Percentiles rank a stretch among this genome's conserved stretches.
These are phyloP conservation scores for Apotomis betuletana DNA, from an alignment of 2,888 invertebrate genomes.

Conservation along the genomic window DNA sequence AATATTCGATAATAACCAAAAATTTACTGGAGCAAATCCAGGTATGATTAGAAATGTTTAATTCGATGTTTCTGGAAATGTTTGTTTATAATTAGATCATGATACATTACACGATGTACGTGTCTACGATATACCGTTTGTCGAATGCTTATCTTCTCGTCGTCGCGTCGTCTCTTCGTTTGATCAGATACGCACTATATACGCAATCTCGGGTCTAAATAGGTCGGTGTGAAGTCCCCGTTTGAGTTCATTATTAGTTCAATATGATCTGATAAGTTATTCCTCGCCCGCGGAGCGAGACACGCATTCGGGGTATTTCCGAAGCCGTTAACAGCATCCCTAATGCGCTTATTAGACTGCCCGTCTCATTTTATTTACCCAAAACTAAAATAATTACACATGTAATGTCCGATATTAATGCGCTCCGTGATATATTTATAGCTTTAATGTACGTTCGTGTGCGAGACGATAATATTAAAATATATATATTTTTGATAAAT, in stretches of 20 bases:
- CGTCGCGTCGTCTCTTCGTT: background rate
- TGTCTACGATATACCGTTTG: background rate
- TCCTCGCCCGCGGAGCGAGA: slow-evolving; percentile 63
- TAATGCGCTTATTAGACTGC: slow-evolving; percentile 69
- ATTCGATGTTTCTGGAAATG: slow-evolving; percentile 9
- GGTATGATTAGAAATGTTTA: slow-evolving; percentile 26
- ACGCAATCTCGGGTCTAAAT: slow-evolving; percentile 5
- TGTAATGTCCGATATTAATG: slow-evolving; percentile 66
- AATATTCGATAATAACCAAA: slow-evolving; percentile 47
- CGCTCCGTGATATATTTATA: slow-evolving; percentile 74
- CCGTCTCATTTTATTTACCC: slow-evolving; percentile 68
- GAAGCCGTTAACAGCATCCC: slow-evolving; percentile 64
- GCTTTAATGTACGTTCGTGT: slow-evolving; percentile 64
- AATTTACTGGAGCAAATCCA: slow-evolving; percentile 38
- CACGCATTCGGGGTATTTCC: slow-evolving; percentile 56
- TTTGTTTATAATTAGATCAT: slow-evolving; percentile 16
- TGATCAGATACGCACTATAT: background rate
- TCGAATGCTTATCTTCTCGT: background rate
- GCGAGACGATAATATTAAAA: slow-evolving; percentile 67
- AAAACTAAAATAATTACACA: slow-evolving; percentile 72
- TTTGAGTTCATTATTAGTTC: slow-evolving; percentile 27
- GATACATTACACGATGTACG: background rate
- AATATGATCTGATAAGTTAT: slow-evolving; percentile 51
- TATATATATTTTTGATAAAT: slow-evolving; percentile 75
- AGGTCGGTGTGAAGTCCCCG: slow-evolving; percentile 36